Percentiles rank a stretch among this genome's conserved stretches.
These are phyloP conservation scores for Polypedilum vanderplanki DNA, from an alignment of 1,140 invertebrate species.

Conservation along the genomic window DNA sequence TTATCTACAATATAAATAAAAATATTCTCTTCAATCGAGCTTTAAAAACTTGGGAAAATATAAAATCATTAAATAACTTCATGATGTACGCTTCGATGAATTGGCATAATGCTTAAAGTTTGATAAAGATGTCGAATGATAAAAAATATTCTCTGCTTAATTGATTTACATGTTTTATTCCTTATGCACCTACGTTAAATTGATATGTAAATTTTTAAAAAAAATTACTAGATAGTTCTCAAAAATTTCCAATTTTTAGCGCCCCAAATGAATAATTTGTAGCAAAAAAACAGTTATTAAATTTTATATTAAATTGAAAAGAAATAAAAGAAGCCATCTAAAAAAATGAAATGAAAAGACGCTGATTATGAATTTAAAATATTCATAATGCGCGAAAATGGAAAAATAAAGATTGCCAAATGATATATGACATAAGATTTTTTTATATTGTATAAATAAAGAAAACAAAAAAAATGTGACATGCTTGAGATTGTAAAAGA, in stretches of 20 bases:
- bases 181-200: no score
- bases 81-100: not conserved
- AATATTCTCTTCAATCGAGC: not conserved
- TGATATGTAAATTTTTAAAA: not conserved
- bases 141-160: no score
- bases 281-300: not conserved
- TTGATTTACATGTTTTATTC: no score
- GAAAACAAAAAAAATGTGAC: not conserved
- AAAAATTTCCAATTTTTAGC: not conserved
- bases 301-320: no score
- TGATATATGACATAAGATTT: constrained; percentile 7
- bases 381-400: not conserved
- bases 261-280: not conserved
- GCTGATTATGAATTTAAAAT: not conserved
- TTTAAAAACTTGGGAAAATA: not conserved
- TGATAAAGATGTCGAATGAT: not conserved
- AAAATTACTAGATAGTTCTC: not conserved
- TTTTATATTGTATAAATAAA: not conserved
- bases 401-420: constrained; percentile 5
- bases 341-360: not conserved
- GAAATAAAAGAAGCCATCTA: no score
- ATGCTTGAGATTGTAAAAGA: not conserved
- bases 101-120: not conserved
- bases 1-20: not conserved
- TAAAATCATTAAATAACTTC: not conserved